Evolutionary conservation across 2,113 vertebrate genomes (phyloP).

Genomic region (Crypturellus undulatus): DNA sequence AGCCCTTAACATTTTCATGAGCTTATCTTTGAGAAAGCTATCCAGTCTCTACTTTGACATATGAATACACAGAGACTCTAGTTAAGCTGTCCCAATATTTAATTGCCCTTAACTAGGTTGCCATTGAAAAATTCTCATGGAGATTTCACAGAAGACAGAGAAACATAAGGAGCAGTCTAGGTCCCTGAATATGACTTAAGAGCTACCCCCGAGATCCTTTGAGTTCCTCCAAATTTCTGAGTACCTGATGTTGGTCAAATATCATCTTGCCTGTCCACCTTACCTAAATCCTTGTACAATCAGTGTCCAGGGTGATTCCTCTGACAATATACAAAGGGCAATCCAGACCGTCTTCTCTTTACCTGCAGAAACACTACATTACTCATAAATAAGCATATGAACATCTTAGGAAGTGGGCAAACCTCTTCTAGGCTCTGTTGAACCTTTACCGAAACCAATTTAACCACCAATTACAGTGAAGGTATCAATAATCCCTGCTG

Average conservation of each 20-base stretch:
- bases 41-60: background rate
- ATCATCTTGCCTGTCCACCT: background rate
- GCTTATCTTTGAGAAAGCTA: background rate
- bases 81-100: background rate
- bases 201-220: background rate
- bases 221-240: background rate
- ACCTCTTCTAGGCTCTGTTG: background rate
- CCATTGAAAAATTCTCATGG: background rate
- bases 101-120: background rate
- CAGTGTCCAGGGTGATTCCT: background rate
- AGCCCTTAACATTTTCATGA: background rate
- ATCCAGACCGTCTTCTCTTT: background rate
- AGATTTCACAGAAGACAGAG: background rate
- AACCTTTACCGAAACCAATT: background rate
- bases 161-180: background rate
- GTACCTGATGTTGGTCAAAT: fast-evolving
- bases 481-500: fast-evolving
- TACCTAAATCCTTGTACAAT: fast-evolving
- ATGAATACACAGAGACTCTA: fast-evolving
- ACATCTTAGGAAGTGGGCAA: fast-evolving
- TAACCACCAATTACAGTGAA: background rate
- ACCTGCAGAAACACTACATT: background rate
- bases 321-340: background rate
- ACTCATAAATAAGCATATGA: background rate
- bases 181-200: background rate